Evolutionary conservation across 2,888 invertebrate genomes (phyloP), one percentile per base, ranked within the genome.

Genomic region (Cabera pusaria): DNA sequence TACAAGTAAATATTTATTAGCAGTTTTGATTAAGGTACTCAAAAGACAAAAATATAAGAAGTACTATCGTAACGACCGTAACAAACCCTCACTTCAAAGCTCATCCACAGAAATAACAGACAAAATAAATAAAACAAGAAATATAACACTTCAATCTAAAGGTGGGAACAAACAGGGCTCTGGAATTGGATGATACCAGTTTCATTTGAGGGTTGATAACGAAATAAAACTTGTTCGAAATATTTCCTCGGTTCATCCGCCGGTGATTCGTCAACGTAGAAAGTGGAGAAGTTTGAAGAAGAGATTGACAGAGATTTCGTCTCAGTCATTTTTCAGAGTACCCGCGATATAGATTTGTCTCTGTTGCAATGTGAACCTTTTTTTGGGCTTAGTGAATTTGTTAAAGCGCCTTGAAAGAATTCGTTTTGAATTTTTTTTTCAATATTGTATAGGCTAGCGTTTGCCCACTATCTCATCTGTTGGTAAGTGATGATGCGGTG

Each of bases 161-260:
- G 35, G 59, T 59, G 50, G 40, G 31, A 29, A 40, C 44, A 48
- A 51, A 40, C 26, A 37, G 18, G 26, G 12, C 44, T 10, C 29
- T 37, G 44, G 50, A 58, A 58, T 54, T 56, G 49, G 49, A 56
- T 54, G 54, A 54, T 61, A 55, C 34, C 26, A 43, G 40, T 59
- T 56, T 48, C 56, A 49, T 61, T 60, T 49, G 46, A 33, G 36
- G 48, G 36, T 40, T 65, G 62, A 66, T 67, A 71, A 72, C 57
- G 52, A 61, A 69, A 70, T 72, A 64, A 67, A 72, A 68, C 59
- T 70, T 68, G 18, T 19, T n/a, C 25, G 25, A 7, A 48, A 49
- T 45, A 54, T 57, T 56, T 59, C 44, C 47, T 49, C 41, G 31
- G 24, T 36, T 29, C 20, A 42, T 32, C 33, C 22, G 18, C 5